These are phyloP conservation scores for Austrolebias charrua DNA, from an alignment of 2,797 vertebrate genomes.

Conservation along the genomic window DNA sequence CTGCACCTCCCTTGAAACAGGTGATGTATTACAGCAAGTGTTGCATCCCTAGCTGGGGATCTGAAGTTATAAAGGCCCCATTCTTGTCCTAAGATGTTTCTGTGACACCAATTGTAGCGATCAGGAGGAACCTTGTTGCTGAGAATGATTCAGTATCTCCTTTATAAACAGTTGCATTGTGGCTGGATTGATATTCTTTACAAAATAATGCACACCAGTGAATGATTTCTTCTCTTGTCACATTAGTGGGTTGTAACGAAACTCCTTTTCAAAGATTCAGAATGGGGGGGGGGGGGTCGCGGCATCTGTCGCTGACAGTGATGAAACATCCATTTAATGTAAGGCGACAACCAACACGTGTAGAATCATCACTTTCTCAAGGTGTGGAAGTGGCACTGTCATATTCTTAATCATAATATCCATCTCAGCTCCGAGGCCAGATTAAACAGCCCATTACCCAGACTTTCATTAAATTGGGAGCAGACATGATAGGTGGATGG, in stretches of 20 bases:
- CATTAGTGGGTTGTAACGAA: conserved; percentile 36
- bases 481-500: conserved; percentile 35
- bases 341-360: conserved; percentile 73
- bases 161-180: conserved; percentile 25
- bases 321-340: conserved; percentile 74
- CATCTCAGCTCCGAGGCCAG: conserved; percentile 58
- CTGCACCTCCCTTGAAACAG: conserved; percentile 65
- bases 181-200: conserved; percentile 38
- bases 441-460: conserved; percentile 73
- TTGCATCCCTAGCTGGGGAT: conserved; percentile 65
- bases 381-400: conserved; percentile 73
- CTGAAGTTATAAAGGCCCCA: conserved; percentile 59
- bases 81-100: conserved; percentile 48
- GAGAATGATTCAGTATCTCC: conserved; percentile 39
- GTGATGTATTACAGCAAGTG: conserved; percentile 74
- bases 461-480: conserved; percentile 60
- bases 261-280: conserved; percentile 42
- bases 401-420: conserved; percentile 75
- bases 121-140: conserved; percentile 41
- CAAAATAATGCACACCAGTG: conserved; percentile 34
- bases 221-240: conserved; percentile 42
- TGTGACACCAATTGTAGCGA: conserved; percentile 49
- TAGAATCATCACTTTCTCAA: conserved; percentile 75
- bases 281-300: conserved; percentile 33
- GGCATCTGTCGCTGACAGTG: conserved; percentile 70